Percentiles rank a stretch among this genome's conserved stretches.
phyloP scores from a whole-genome alignment of 2,888 invertebrate species.

The Hypsopygia costalis region DNA sequence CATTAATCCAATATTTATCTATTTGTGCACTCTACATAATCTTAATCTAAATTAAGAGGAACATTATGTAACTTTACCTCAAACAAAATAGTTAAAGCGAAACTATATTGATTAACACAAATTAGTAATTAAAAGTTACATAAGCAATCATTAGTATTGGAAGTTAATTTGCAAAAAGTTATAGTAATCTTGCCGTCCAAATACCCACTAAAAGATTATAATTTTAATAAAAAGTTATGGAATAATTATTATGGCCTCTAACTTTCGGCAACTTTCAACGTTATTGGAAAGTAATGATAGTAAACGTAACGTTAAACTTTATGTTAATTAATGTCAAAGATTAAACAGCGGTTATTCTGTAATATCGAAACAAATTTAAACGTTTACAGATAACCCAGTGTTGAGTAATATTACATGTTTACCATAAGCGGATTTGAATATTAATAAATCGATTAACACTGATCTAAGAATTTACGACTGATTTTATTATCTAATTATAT shows the following conservation, averaged over 20 bases:
- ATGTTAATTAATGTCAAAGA: too few species aligned
- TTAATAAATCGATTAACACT: slow-evolving; percentile 3
- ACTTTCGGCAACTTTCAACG: too few species aligned
- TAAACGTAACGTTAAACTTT: too few species aligned
- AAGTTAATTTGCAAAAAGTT: not conserved
- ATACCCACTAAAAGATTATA: not conserved
- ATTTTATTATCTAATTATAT: not conserved
- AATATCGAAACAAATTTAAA: too few species aligned
- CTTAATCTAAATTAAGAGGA: not conserved
- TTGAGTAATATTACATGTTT: too few species aligned
- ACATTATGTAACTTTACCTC: not conserved
- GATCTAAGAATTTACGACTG: slow-evolving; percentile 3
- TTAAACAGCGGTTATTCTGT: too few species aligned
- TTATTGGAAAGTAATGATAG: too few species aligned
- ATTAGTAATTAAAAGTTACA: slow-evolving; percentile 7
- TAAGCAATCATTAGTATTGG: not conserved
- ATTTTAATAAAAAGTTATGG: too few species aligned
- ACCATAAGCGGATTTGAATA: not conserved
- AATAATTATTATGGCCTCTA: too few species aligned
- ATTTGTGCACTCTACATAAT: too few species aligned
- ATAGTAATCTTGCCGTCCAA: not conserved
- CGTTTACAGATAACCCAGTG: too few species aligned
- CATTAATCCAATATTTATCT: not conserved
- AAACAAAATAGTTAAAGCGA: not conserved
- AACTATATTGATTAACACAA: slow-evolving; percentile 6